Percentiles rank a stretch among this genome's conserved stretches.
Conservation (phyloP, 2,797 vertebrate species). For the Phoeniculus purpureus region DNA sequence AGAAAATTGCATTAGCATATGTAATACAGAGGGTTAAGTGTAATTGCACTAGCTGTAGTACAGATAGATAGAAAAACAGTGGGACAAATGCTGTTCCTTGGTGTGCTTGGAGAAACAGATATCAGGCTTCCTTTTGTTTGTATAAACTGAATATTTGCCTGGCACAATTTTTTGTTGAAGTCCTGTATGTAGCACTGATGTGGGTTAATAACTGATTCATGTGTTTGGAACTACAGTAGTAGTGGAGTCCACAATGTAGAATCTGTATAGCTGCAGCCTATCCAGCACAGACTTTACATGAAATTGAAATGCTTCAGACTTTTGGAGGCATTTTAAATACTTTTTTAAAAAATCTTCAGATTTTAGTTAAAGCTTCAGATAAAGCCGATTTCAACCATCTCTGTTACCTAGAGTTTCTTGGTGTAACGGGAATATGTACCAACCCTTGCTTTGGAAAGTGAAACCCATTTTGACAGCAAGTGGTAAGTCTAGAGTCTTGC, state of each 20-base stretch:
- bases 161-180: not conserved
- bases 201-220: not conserved
- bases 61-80: not conserved
- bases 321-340: not conserved
- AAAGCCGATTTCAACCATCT: not conserved
- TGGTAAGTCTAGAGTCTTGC: too few species aligned
- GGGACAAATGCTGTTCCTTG: not conserved
- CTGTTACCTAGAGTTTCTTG: not conserved
- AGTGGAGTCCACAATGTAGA: not conserved
- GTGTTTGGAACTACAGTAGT: not conserved
- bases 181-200: not conserved
- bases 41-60: not conserved
- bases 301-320: not conserved
- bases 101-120: not conserved
- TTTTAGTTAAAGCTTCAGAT: not conserved
- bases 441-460: not conserved
- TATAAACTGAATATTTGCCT: not conserved
- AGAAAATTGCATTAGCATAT: slow-evolving; percentile 30
- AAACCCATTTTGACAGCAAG: not conserved
- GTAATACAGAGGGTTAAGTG: not conserved
- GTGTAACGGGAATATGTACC: not conserved
- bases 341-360: not conserved
- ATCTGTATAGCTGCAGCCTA: not conserved
- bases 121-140: not conserved
- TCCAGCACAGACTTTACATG: not conserved